Base-by-base conservation (phyloP, 2,888 invertebrate genomes). In the Timandra comae region DNA sequence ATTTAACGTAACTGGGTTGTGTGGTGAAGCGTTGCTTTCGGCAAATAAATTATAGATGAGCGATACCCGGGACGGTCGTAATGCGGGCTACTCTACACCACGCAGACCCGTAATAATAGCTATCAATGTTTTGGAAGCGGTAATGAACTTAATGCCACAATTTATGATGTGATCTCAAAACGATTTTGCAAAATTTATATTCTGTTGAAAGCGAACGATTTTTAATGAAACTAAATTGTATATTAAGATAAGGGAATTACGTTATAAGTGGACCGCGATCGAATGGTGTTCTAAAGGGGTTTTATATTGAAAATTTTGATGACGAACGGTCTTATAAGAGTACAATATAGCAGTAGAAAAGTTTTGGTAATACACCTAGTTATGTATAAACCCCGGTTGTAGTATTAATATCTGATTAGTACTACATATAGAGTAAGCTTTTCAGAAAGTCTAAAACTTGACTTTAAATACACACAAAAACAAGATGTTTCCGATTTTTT, bases 151-250 rank as follows among this genome's bases (percentile, higher is more conserved):
- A 52, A 52, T 52, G 46, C 47, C 41, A 41, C 41, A 49, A 73
- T 73, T 73, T 73, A 72, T 48, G 67, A 69, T 49, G 59, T 61
- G 67, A 59, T 55, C 51, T 37, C 43, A 46, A 44, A 52, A 55
- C 65, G 65, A 73, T 72, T 72, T 70, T 41, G 68, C 63, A 23
- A 64, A 67, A 71, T 72, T 72, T 70, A 72, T 72, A 59, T 52
- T 52, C 53, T 57, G 58, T 55, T 52, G 62, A 56, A 46, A 49
- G 53, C 56, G 58, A 57, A 67, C 50, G 59, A 43, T 60, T 63
- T 69, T 62, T 62, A 60, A 63, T 62, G 54, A 33, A 36, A 29
- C 35, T 46, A 51, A 46, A 51, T 43, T 49, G 49, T 49, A 45
- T 38, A 42, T 42, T 43, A 32, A 28, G 33, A 29, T 12, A 30